A percentile compares a stretch with the other conserved stretches of the same genome.
These are phyloP conservation scores for Chamaetylas fuelleborni DNA, from an alignment of 2,113 vertebrate species.

Conservation along the genomic window DNA sequence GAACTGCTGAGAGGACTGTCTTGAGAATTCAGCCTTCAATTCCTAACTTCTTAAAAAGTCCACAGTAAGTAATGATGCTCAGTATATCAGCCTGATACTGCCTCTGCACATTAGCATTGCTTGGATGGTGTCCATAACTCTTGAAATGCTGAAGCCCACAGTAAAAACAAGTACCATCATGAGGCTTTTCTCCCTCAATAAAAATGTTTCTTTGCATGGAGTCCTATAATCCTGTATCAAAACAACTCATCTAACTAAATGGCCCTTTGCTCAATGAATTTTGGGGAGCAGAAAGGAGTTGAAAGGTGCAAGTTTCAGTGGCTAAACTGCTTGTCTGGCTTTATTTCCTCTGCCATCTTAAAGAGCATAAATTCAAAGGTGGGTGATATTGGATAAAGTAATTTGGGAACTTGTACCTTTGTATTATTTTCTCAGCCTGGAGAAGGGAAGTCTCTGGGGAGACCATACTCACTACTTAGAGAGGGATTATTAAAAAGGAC, in stretches of 20 bases:
- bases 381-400: accelerated
- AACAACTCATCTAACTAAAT: background rate
- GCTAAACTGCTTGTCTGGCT: background rate
- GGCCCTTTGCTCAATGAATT: background rate
- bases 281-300: background rate
- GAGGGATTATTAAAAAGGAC: too few relatives aligned
- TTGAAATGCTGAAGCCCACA: background rate
- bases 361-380: background rate
- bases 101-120: conserved; percentile 4
- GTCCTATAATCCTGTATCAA: background rate
- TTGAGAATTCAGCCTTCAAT: conserved; percentile 50
- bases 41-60: conserved; percentile 40
- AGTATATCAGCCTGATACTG: conserved; percentile 41
- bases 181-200: conserved; percentile 21
- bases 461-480: background rate
- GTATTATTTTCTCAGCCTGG: background rate
- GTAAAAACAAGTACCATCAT: background rate
- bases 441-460: background rate
- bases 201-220: conserved; percentile 2
- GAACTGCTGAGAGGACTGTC: conserved; percentile 11
- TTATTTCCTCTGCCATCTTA: background rate
- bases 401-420: accelerated
- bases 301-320: background rate
- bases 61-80: conserved; percentile 45
- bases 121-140: conserved; percentile 40